phyloP scores from a whole-genome alignment of 2,888 invertebrate species.

The Branchinecta sandiegonensis region DNA sequence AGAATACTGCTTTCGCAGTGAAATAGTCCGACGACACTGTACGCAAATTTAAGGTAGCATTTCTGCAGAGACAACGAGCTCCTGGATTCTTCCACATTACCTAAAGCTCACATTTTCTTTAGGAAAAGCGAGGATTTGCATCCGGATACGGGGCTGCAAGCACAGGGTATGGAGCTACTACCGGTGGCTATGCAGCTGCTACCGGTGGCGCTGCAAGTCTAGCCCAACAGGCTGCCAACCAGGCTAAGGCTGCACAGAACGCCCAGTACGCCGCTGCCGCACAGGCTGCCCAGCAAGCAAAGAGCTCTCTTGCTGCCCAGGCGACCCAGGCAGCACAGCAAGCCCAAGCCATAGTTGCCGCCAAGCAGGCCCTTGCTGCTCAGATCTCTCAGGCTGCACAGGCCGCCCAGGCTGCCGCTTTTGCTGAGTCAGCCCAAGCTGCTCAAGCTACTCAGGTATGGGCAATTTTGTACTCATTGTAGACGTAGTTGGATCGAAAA shows the following conservation, averaged over 20 bases:
- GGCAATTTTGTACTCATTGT: background rate
- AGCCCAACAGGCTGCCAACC: constrained; percentile 26
- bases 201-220: constrained; percentile 25
- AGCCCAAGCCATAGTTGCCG: constrained; percentile 26
- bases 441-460: constrained; percentile 22
- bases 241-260: constrained; percentile 23
- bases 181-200: constrained; percentile 21
- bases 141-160: constrained; percentile 23
- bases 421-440: constrained; percentile 23
- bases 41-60: too few relatives aligned
- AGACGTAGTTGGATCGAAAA: background rate
- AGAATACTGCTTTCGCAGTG: too few relatives aligned
- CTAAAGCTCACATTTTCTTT: background rate
- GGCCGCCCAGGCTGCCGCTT: constrained; percentile 25
- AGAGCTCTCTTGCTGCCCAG: constrained; percentile 24
- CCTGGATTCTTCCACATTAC: too few relatives aligned
- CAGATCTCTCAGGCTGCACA: constrained; percentile 27
- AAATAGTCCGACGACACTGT: too few relatives aligned
- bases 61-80: too few relatives aligned
- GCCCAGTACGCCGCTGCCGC: constrained; percentile 22
- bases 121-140: constrained; percentile 25
- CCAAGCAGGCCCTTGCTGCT: constrained; percentile 26
- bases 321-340: constrained; percentile 26
- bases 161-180: constrained; percentile 22
- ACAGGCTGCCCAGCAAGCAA: constrained; percentile 26